Conservation (phyloP, 2,113 vertebrate species). For the Tyto alba region DNA sequence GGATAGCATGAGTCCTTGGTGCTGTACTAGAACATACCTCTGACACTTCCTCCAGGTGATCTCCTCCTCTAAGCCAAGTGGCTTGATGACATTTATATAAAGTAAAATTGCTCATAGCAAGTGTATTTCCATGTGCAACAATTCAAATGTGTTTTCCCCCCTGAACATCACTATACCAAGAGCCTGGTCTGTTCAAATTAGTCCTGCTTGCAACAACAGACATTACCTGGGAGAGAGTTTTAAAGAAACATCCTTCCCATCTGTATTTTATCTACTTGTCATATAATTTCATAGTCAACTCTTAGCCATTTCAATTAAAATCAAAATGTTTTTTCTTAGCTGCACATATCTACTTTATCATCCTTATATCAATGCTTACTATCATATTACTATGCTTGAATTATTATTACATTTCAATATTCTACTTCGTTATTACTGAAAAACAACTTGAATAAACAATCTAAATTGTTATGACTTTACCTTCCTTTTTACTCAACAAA, state of each 20-base stretch:
- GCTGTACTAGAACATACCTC: neutral
- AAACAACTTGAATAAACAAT: neutral
- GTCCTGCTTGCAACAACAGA: neutral
- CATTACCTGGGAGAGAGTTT: neutral
- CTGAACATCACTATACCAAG: neutral
- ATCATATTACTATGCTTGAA: neutral
- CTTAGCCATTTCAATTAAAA: neutral
- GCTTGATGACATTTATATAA: neutral
- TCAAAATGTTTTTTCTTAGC: neutral
- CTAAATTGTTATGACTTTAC: neutral
- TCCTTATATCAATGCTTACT: neutral
- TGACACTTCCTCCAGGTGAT: neutral
- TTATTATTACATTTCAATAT: neutral
- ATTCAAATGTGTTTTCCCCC: neutral
- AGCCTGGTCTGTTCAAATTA: neutral
- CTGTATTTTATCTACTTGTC: neutral
- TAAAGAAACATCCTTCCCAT: neutral
- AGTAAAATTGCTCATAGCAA: neutral
- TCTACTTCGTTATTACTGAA: neutral
- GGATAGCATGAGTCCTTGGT: neutral
- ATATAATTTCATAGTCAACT: neutral
- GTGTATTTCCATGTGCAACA: neutral
- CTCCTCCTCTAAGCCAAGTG: neutral
- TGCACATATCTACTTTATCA: neutral
- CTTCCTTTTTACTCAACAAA: neutral